phyloP scores from a whole-genome alignment of 1,140 invertebrate species.

The Drosophila obscura region DNA sequence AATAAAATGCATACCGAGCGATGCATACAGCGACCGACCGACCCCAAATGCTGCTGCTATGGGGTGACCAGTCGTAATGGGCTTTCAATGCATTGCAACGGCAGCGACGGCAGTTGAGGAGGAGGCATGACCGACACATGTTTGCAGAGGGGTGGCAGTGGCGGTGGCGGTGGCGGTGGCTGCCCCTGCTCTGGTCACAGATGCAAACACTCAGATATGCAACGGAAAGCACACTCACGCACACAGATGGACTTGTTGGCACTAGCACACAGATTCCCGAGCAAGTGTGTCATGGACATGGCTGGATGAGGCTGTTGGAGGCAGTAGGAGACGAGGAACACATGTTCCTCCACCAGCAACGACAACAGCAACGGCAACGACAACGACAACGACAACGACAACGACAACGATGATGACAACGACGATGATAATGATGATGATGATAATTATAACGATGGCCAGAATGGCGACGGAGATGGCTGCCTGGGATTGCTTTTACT shows the following conservation, averaged over 20 bases:
- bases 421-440: slow-evolving; percentile 39
- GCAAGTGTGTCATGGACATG: slow-evolving; percentile 77
- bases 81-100: slow-evolving; percentile 65
- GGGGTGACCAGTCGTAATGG: slow-evolving; percentile 56
- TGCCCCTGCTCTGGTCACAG: slow-evolving; percentile 27
- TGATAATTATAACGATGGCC: slow-evolving; percentile 40
- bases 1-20: slow-evolving; percentile 6
- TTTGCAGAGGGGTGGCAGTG: slow-evolving; percentile 23
- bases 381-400: slow-evolving; percentile 29
- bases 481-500: slow-evolving; percentile 61
- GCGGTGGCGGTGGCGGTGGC: background rate
- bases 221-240: slow-evolving; percentile 60
- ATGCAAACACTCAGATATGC: slow-evolving; percentile 80
- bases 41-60: slow-evolving; percentile 44
- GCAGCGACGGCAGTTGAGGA: background rate
- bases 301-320: slow-evolving; percentile 30
- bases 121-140: slow-evolving; percentile 14
- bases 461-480: slow-evolving; percentile 27
- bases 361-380: slow-evolving; percentile 17
- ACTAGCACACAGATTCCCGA: slow-evolving; percentile 21
- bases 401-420: slow-evolving; percentile 25
- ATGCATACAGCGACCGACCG: slow-evolving; percentile 6
- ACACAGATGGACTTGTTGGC: slow-evolving; percentile 16
- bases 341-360: slow-evolving; percentile 30
- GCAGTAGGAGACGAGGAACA: slow-evolving; percentile 9